These are phyloP conservation scores for Ennomos quercinarius DNA, from an alignment of 2,888 invertebrate species.

Conservation along the genomic window DNA sequence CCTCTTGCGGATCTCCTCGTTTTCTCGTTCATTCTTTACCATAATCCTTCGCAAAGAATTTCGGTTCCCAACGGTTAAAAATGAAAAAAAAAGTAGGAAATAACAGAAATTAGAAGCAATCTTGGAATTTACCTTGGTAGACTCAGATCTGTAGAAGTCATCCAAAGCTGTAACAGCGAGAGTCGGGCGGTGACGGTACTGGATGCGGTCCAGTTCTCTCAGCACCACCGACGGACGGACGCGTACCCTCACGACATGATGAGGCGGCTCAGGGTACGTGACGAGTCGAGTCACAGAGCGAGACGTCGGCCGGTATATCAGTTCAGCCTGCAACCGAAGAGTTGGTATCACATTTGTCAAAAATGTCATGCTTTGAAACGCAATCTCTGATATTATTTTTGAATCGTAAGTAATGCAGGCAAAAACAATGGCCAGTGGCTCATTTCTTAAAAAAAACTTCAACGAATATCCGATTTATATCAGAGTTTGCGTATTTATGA, in stretches of 20 bases:
- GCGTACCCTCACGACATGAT: conserved; percentile 84
- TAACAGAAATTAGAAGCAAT: not conserved
- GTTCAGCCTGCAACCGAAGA: conserved; percentile 68
- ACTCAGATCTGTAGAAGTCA: conserved; percentile 91
- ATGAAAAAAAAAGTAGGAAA: no score
- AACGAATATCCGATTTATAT: conserved; percentile 1
- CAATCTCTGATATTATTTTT: conserved; percentile 11
- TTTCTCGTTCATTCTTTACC: no score
- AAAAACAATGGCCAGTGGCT: no score
- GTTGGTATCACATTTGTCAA: not conserved
- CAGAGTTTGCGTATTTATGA: conserved; percentile 9
- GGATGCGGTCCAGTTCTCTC: conserved; percentile 89
- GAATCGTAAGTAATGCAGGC: no score
- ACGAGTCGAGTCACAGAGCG: conserved; percentile 86
- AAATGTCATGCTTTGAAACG: not conserved
- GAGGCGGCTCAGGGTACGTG: conserved; percentile 85
- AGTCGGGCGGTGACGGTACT: conserved; percentile 86
- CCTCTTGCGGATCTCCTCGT: no score
- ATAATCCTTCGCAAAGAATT: no score
- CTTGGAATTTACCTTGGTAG: conserved; percentile 86
- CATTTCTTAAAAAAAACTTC: no score
- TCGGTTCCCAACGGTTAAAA: no score
- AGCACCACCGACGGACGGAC: conserved; percentile 88
- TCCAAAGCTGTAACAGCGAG: conserved; percentile 88
- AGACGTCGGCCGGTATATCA: conserved; percentile 77